Evolutionary conservation across 2,113 vertebrate species (phyloP).

Genomic region (Burhinus bistriatus): DNA sequence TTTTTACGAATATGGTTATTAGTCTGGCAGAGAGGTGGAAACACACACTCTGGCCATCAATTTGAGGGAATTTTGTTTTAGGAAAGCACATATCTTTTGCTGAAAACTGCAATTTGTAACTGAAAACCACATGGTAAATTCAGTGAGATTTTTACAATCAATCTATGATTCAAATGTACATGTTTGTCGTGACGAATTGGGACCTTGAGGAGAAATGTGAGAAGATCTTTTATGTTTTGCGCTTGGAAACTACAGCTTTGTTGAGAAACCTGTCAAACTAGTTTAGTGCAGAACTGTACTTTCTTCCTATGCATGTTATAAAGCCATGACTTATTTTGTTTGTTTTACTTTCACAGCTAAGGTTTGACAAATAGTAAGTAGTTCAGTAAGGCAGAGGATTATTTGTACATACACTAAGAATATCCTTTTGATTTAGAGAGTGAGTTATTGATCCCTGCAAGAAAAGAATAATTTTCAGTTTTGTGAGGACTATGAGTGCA

Average conservation of each 20-base stretch:
- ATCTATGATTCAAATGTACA: neutral
- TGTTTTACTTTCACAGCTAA: neutral
- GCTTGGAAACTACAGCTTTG: neutral
- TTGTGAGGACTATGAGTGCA: neutral
- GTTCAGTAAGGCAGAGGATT: neutral
- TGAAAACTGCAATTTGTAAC: neutral
- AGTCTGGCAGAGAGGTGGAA: neutral
- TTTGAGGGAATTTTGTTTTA: neutral
- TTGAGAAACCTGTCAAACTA: neutral
- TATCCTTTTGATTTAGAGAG: slow-evolving; percentile 12
- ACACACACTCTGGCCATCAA: neutral
- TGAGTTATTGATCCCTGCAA: slow-evolving; percentile 31
- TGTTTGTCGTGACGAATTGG: neutral
- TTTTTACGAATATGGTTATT: neutral
- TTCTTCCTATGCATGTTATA: neutral
- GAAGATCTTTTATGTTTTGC: neutral
- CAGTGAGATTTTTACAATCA: neutral
- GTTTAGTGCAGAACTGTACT: neutral
- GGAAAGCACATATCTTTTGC: neutral
- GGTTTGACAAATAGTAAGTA: neutral
- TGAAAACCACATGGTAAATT: neutral
- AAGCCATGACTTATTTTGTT: neutral
- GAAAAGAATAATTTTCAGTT: slow-evolving; percentile 26
- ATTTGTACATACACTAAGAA: slow-evolving; percentile 21
- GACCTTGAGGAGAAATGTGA: neutral